Evolutionary conservation across 2,797 vertebrate species (phyloP), one percentile per base, ranked within the genome.

Genomic region (Apogon hyalosoma): DNA sequence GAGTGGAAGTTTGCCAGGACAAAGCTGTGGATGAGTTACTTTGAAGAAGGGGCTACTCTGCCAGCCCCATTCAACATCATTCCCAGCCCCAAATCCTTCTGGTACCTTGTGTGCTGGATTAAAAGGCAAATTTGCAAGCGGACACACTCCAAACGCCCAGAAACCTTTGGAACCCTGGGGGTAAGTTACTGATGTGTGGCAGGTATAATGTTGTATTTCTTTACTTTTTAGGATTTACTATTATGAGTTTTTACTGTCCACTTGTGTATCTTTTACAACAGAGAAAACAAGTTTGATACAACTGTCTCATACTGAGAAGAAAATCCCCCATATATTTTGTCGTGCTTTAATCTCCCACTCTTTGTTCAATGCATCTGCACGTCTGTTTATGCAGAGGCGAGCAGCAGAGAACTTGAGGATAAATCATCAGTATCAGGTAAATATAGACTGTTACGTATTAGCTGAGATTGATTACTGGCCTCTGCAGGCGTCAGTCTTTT

Each of bases 1-100:
- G 98, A 99, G 85, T 99, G 98, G 98, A 99, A 99, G 85, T 99
- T 99, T 87, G 98, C 98, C 83, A 91, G 97, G 88, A 99, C 97
- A 13, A 99, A 99, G 89, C 94, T 99, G 69, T 99, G 98, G 98
- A 99, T 99, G 97, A 99, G 98, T 87, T 99, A 99, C 79, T 99
- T 99, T 83, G 98, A 99, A 88, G 98, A 99, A 92, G 98, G 98
- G 40, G 98, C 95, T 41, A 99, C 97, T 16, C 91, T 99, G 15
- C 98, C 98, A 0, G 92, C 98, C 5, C 98, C 98, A 2, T 99
- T 99, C 90, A 99, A 99, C 86, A 97, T 99, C 73, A 90, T 99
- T 71, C 96, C 97, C 13, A 99, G 98, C 51, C 97, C 98, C 56
- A 99, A 99, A 67, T 96, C 96, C 1, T 92, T 95, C 50, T 97